Base-by-base conservation (phyloP, 1,140 invertebrate species). In the Magallana angulata region DNA sequence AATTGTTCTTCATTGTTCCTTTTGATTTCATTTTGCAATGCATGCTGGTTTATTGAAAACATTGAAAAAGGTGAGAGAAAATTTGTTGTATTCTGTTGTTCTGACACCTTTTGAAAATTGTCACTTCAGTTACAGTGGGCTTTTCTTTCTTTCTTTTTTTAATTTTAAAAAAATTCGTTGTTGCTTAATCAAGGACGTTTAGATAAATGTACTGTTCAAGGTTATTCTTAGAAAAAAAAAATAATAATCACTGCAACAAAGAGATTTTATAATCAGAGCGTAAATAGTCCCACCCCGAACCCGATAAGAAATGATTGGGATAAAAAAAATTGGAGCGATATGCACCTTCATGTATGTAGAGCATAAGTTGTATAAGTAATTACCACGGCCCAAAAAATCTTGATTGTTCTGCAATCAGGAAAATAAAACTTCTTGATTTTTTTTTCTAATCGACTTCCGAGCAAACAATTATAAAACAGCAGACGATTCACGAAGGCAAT, bases 241-340 rank as follows among this genome's bases (percentile, higher is more conserved):
- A n/a, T n/a, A n/a, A 76, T 9, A 76, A 76, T 2, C 12, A 48
- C 12, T 30, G 1, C 36, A 30, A 76, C 18, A 76, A 30, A 30
- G 68, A 24, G 68, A 76, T 30, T 30, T 48, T 76, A 76, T 30
- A 76, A 76, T 11, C 68, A 76, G 68, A 76, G 68, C 68, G 68
- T 76, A 30, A 76, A 76, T 9, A 30, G 18, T 8, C 30, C 5
- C 24, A 30, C 36, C 18, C 68, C 14, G 14, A 76, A 12, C 18
- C 30, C 24, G 68, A 76, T 76, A 76, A 76, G 60, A 62, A 76
- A 76, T 76, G 14, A 76, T 76, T 5, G 12, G 24, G 24, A 30
- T 30, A 76, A 12, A 30, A 30, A 76, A 36, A 18, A 3, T 36
- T 7, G 11, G 24, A 36, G 8, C 18, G 24, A 30, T 76, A 30